These are phyloP conservation scores for Cydia amplana DNA, from an alignment of 1,140 invertebrate species.

Conservation along the genomic window DNA sequence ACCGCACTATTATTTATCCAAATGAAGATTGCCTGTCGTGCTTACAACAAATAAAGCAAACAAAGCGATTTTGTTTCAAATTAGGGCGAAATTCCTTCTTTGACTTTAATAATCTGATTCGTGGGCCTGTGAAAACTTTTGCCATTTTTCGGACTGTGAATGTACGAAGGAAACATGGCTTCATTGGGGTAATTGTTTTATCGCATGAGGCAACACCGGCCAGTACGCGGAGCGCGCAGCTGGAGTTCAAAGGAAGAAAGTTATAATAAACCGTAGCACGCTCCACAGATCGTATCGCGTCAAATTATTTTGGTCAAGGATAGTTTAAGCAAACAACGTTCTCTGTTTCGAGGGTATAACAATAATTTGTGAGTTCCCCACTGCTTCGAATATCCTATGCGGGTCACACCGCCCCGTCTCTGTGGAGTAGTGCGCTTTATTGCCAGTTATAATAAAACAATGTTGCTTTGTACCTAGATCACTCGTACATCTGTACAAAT, in stretches of 20 bases:
- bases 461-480: conserved; percentile 6
- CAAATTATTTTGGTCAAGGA: conserved; percentile 72
- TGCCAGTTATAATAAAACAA: conserved; percentile 23
- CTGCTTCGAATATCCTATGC: conserved; percentile 25
- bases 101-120: conserved; percentile 42
- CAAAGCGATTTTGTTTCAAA: conserved; percentile 30
- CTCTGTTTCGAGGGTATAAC: conserved; percentile 43
- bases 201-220: conserved; percentile 65
- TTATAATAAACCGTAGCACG: conserved; percentile 63
- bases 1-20: conserved; percentile 24
- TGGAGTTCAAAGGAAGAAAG: conserved; percentile 64
- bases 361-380: conserved; percentile 45
- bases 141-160: conserved; percentile 58
- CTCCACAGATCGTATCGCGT: conserved; percentile 67
- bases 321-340: conserved; percentile 59
- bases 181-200: conserved; percentile 74
- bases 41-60: conserved; percentile 30
- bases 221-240: conserved; percentile 59
- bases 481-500: not conserved
- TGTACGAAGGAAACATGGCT: conserved; percentile 56
- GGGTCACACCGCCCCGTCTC: conserved; percentile 3
- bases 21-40: conserved; percentile 26
- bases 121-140: conserved; percentile 52
- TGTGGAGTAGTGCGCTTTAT: conserved; percentile 6
- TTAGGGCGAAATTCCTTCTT: conserved; percentile 40